A percentile compares a stretch with the other conserved stretches of the same genome.
phyloP scores from a whole-genome alignment of 2,113 vertebrate genomes.

The Elephantulus edwardii region DNA sequence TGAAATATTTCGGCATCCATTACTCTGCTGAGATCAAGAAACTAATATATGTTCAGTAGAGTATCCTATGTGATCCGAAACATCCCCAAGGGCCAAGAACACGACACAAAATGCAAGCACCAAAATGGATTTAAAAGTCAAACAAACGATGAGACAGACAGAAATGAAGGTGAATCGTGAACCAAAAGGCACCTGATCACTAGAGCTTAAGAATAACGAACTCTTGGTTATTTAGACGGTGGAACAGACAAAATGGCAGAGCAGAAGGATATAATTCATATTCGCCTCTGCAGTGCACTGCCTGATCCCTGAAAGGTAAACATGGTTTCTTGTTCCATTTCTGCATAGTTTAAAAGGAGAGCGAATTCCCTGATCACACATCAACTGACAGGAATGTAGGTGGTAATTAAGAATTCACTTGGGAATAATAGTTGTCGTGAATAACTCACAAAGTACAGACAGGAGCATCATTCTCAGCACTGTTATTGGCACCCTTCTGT shows the following conservation, averaged over 20 bases:
- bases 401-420: background rate
- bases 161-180: slow-evolving; percentile 43
- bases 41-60: slow-evolving; percentile 65
- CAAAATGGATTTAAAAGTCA: slow-evolving; percentile 46
- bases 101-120: slow-evolving; percentile 42
- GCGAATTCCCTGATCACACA: slow-evolving; percentile 17
- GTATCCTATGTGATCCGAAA: slow-evolving; percentile 58
- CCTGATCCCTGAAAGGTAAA: background rate
- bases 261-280: background rate
- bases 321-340: slow-evolving; percentile 22
- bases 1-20: slow-evolving; percentile 44
- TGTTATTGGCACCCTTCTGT: background rate
- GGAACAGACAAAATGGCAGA: background rate
- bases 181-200: background rate
- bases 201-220: background rate
- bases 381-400: background rate
- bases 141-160: background rate
- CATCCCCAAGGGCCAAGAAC: slow-evolving; percentile 51
- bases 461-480: background rate
- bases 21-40: slow-evolving; percentile 45
- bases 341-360: slow-evolving; percentile 32
- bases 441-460: background rate
- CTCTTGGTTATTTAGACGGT: slow-evolving; percentile 13
- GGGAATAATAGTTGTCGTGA: slow-evolving; percentile 12
- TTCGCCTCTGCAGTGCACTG: slow-evolving; percentile 3